Conservation (phyloP, 1,140 invertebrate genomes). For the Aphis craccivora region DNA sequence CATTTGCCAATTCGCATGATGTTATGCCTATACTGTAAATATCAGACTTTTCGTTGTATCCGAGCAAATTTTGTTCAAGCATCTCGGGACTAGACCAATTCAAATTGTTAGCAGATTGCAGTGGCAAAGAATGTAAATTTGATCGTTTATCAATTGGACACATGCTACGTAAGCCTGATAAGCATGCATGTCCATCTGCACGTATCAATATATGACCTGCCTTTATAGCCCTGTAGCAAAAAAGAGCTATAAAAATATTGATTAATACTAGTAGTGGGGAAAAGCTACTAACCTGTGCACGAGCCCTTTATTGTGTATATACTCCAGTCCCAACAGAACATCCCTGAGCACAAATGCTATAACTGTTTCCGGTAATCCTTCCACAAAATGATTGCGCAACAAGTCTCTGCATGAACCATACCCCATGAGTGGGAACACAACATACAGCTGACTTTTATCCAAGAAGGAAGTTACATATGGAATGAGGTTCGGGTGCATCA, state of each 20-base stretch:
- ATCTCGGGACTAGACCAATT: slow-evolving; percentile 92
- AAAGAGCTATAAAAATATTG: background rate
- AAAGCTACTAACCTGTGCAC: slow-evolving; percentile 76
- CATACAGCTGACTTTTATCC: slow-evolving; percentile 75
- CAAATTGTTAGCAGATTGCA: slow-evolving; percentile 73
- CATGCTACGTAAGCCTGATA: slow-evolving; percentile 81
- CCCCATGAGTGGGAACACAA: slow-evolving; percentile 80
- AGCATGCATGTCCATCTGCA: slow-evolving; percentile 71
- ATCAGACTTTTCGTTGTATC: slow-evolving; percentile 89
- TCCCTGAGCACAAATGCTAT: slow-evolving; percentile 82
- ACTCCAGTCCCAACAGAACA: slow-evolving; percentile 79
- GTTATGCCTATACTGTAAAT: slow-evolving; percentile 89
- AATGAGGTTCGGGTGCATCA: slow-evolving; percentile 82
- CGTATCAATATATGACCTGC: slow-evolving; percentile 85
- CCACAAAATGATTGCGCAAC: slow-evolving; percentile 77
- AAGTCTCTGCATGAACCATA: slow-evolving; percentile 83
- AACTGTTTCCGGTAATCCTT: slow-evolving; percentile 81
- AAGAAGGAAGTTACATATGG: slow-evolving; percentile 79
- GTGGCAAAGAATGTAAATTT: slow-evolving; percentile 77
- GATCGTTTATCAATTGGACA: slow-evolving; percentile 74
- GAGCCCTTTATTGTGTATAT: slow-evolving; percentile 83
- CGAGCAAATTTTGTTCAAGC: slow-evolving; percentile 85
- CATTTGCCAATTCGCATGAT: slow-evolving; percentile 89
- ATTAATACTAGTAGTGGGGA: background rate
- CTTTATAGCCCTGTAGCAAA: slow-evolving; percentile 70